A percentile compares a stretch with the other conserved stretches of the same genome.
Conservation (phyloP, 2,888 invertebrate genomes). For the Hanleya hanleyi region DNA sequence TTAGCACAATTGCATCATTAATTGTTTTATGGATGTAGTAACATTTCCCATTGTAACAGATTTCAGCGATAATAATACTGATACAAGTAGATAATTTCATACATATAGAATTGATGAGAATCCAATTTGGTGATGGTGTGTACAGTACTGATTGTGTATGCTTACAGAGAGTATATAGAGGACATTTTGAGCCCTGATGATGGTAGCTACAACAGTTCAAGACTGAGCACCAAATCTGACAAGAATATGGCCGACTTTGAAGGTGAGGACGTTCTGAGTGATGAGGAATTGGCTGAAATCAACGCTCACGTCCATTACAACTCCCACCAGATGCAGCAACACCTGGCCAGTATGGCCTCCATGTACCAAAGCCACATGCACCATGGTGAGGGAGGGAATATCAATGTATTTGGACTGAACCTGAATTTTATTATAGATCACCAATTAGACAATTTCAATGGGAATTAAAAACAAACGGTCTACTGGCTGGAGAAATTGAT, state of each 20-base stretch:
- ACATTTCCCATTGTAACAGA: no score
- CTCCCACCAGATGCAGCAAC: conserved; percentile 67
- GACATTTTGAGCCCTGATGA: conserved; percentile 75
- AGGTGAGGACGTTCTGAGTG: conserved; percentile 77
- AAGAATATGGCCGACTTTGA: conserved; percentile 96
- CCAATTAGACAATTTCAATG: no score
- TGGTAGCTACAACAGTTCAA: conserved; percentile 91
- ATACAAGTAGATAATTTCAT: no score
- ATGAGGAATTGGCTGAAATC: conserved; percentile 69
- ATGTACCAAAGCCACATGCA: conserved; percentile 70
- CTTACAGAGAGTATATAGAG: conserved; percentile 79
- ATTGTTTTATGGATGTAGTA: no score
- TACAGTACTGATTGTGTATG: conserved; percentile 3
- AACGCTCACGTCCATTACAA: conserved; percentile 60
- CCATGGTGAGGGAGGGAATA: conserved; percentile 57
- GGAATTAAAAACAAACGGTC: no score
- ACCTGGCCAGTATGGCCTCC: conserved; percentile 71
- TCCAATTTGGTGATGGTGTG: no score
- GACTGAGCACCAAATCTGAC: conserved; percentile 93
- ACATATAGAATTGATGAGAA: no score
- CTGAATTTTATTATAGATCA: no score
- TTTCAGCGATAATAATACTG: no score
- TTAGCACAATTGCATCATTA: no score
- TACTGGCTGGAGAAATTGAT: no score
- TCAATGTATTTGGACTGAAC: no score